These are phyloP conservation scores for Cynopterus sphinx DNA, from an alignment of 2,797 vertebrate species.

Conservation along the genomic window DNA sequence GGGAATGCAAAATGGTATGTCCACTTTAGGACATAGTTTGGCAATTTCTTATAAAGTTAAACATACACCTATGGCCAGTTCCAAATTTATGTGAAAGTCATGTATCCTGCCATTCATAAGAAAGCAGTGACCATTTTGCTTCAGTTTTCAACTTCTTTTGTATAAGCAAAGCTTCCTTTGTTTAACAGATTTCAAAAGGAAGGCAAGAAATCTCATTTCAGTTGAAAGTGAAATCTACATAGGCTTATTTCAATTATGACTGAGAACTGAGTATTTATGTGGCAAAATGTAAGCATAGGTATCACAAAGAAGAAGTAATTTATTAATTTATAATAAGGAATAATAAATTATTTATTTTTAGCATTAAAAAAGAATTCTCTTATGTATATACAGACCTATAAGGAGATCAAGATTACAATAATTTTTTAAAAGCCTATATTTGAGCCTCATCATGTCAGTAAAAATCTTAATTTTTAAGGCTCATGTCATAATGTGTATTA, in stretches of 20 bases:
- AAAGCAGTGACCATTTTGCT: not conserved
- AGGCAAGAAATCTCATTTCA: not conserved
- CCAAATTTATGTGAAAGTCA: not conserved
- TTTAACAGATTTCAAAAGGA: not conserved
- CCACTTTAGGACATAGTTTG: not conserved
- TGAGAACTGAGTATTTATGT: not conserved
- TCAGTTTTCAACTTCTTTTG: not conserved
- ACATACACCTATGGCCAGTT: not conserved
- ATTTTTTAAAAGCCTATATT: not conserved
- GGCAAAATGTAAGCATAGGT: slow-evolving; percentile 21
- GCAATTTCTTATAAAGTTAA: slow-evolving; percentile 16
- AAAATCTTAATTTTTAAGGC: not conserved
- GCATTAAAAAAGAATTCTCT: not conserved
- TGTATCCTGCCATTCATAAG: not conserved
- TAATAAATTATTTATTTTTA: too few species aligned
- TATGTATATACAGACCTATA: not conserved
- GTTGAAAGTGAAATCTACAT: not conserved
- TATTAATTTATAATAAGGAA: too few species aligned
- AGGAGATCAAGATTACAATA: not conserved
- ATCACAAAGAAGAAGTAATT: not conserved
- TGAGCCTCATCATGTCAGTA: not conserved
- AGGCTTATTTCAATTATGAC: not conserved
- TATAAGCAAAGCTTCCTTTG: not conserved
- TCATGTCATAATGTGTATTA: not conserved
- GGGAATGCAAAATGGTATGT: not conserved